These are phyloP conservation scores for Ceratosolen fusciceps DNA, from an alignment of 1,140 invertebrate genomes.

Conservation along the genomic window DNA sequence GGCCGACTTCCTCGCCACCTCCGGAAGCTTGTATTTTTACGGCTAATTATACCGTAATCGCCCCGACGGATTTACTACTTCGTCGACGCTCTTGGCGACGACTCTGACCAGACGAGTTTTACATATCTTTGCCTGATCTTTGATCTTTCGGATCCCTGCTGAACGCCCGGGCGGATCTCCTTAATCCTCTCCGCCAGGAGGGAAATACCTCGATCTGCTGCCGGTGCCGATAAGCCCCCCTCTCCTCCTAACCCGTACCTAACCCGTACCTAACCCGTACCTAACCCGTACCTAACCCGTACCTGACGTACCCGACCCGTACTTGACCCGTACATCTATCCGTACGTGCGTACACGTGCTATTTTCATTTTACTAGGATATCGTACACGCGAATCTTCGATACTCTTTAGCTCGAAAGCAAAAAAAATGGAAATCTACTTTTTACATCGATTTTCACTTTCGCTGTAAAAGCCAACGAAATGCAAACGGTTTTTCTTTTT, in stretches of 20 bases:
- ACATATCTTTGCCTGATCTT: neutral
- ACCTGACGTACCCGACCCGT: no score
- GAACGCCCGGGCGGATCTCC: no score
- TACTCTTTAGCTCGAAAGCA: neutral
- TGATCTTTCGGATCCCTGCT: neutral
- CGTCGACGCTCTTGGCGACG: neutral
- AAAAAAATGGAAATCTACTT: slow-evolving; percentile 13
- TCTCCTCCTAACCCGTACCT: no score
- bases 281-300: no score
- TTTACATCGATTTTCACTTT: slow-evolving; percentile 14
- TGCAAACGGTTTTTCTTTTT: neutral
- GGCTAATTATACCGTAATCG: no score
- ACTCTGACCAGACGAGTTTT: neutral
- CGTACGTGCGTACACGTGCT: neutral
- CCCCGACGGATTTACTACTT: no score
- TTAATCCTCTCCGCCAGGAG: neutral
- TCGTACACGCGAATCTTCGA: neutral
- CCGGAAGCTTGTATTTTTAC: no score
- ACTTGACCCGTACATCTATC: no score
- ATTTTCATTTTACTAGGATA: neutral
- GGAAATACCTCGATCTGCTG: neutral
- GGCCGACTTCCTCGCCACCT: no score
- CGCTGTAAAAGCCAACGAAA: neutral
- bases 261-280: no score
- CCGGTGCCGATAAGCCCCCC: neutral